Evolutionary conservation across 2,113 vertebrate genomes (phyloP).

Genomic region (Lagopus muta): DNA sequence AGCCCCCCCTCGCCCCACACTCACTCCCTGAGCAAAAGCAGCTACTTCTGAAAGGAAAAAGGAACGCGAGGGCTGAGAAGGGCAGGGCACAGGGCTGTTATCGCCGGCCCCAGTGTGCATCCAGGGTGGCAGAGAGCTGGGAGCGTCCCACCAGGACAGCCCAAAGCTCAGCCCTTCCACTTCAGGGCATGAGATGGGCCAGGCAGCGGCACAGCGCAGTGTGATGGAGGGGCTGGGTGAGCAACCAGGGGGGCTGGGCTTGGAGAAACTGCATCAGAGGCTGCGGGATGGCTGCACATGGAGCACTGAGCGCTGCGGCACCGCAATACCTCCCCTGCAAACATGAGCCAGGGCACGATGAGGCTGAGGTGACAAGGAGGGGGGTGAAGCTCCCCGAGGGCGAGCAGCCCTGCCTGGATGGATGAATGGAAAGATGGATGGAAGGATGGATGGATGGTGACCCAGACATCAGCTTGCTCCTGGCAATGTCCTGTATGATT

Average conservation of each 20-base stretch:
- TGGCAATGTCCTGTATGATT: rapidly evolving
- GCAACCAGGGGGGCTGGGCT: not conserved
- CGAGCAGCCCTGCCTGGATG: not conserved
- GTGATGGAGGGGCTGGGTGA: not conserved
- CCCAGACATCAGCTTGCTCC: not conserved
- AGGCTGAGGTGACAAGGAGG: not conserved
- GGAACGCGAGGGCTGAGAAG: not conserved
- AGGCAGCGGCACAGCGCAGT: not conserved
- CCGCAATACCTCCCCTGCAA: not conserved
- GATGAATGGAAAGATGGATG: not conserved
- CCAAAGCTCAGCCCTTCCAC: not conserved
- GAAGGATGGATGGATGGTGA: too few relatives aligned
- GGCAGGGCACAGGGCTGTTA: not conserved
- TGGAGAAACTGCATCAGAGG: too few relatives aligned
- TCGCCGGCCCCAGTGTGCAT: rapidly evolving
- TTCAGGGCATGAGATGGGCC: not conserved
- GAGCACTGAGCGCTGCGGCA: not conserved
- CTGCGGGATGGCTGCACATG: not conserved
- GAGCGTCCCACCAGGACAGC: not conserved
- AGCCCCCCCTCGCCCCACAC: not conserved
- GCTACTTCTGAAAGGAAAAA: slow-evolving; percentile 62
- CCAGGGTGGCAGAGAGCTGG: not conserved
- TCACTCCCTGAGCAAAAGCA: slow-evolving; percentile 66
- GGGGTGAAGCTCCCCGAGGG: not conserved
- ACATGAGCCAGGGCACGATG: not conserved